Conservation (phyloP, 2,888 invertebrate species). For the Rhaphigaster nebulosa region DNA sequence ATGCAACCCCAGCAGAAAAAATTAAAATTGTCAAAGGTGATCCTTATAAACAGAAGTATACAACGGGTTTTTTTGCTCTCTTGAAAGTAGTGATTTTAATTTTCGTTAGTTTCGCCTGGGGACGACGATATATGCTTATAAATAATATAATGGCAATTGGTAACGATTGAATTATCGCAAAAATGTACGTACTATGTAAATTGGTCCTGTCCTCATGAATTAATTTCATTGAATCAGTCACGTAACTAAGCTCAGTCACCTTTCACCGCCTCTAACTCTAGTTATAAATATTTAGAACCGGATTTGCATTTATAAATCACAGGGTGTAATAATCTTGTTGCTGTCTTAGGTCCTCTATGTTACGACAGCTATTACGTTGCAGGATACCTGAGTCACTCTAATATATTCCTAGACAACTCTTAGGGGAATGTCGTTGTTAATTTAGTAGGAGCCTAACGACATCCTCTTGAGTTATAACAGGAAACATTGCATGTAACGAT, state of each 20-base stretch:
- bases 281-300: slow-evolving; percentile 39
- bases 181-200: not conserved
- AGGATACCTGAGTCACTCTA: not conserved
- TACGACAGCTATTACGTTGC: not conserved
- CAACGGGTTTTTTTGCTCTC: too few relatives aligned
- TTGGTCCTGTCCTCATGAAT: not conserved
- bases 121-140: too few relatives aligned
- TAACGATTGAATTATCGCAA: not conserved
- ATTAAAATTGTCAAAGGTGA: too few relatives aligned
- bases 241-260: slow-evolving; percentile 19
- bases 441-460: not conserved
- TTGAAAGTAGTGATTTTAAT: too few relatives aligned
- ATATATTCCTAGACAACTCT: not conserved
- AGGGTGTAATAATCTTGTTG: not conserved
- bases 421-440: not conserved
- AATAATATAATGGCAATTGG: not conserved
- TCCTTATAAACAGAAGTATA: too few relatives aligned
- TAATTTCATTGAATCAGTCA: not conserved
- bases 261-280: slow-evolving; percentile 19
- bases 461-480: not conserved
- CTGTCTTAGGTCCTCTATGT: not conserved
- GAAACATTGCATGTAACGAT: not conserved
- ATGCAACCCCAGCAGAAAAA: too few relatives aligned
- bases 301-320: not conserved
- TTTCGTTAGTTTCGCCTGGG: too few relatives aligned